Base-by-base conservation (phyloP, 2,888 invertebrate species). In the Seira sanloemensis region DNA sequence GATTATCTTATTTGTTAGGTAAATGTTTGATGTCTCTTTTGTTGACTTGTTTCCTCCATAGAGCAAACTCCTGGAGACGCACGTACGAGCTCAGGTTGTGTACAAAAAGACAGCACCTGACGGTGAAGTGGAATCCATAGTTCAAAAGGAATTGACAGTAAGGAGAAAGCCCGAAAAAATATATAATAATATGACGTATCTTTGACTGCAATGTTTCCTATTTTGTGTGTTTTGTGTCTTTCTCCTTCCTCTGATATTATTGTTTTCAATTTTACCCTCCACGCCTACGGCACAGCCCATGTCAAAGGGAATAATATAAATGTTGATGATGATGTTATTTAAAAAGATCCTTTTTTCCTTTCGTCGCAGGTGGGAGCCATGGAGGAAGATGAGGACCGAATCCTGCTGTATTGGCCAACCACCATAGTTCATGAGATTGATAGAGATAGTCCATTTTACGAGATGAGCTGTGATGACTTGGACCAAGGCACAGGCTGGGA, bases 351-450 rank as follows among this genome's bases (percentile, higher is more conserved):
- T n/a, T n/a, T n/a, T n/a, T 50, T 50, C 16, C 4, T 50, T 16
- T 50, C 50, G 16, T 5, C 16, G 23, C 12, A 88, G 84, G 84
- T 88, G 37, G 88, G 88, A 1, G 86, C 85, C 2, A 81, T 77
- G 23, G 86, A 81, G 26, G 89, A 87, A 46, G 89, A 89, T 50
- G 89, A 88, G 50, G 88, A 88, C 66, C 71, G 88, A 93, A 76
- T 98, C 9, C 98, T 99, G 92, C 96, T 99, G 90, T 95, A 98
- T 86, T 99, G 98, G 99, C 99, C 99, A 0, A 94, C 97, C 90
- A 96, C 97, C 4, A 95, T 98, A 26, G 95, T 97, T 19, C 99
- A 99, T 91, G 94, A 94, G 85, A 98, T 99, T 89, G 95, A 97
- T 91, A 94, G 92, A 83, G 90, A 91, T 67, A 97, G 97, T 89